Evolutionary conservation across 1,140 invertebrate species (phyloP), one percentile per base, ranked within the genome.

Genomic region (Lordiphosa stackelbergi): DNA sequence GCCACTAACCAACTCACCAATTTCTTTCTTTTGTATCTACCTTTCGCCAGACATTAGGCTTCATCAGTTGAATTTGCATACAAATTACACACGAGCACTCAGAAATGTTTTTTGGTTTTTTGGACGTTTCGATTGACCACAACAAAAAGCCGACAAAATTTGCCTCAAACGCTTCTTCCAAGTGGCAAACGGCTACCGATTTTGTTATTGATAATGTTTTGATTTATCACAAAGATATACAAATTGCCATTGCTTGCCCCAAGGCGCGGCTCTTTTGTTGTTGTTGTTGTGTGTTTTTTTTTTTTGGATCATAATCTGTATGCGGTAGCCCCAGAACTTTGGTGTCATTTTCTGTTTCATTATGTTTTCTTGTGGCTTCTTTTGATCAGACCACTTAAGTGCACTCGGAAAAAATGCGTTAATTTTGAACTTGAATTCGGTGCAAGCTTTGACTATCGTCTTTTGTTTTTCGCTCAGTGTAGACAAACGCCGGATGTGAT

Each of bases 141-240:
- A 81, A 79, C 48, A 81, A 75, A 75, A 73, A 62, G 64, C 74
- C 75, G 74, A 58, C 66, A 65, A 64, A 56, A 64, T 66, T 53
- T 45, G 46, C 56, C 57, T 58, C 64, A 68, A 81, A 81, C 61
- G 60, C 45, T 69, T 45, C n/a, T n/a, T 43, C 63, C 61, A 73
- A 81, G 66, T 81, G 77, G 77, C 77, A 81, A 81, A 81, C 77
- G 79, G 77, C 77, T 81, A 81, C 77, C 77, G 77, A 81, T 81
- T 83, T 81, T 75, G 69, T 81, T 81, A 81, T 81, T 81, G 77
- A 81, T 81, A 81, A 81, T 81, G 69, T 83, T 81, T 83, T 81
- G 77, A 81, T 81, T 81, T 81, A 81, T 81, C 77, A 73, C 72
- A 77, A 66, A 69, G 77, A 75, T 73, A 77, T 83, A 81, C 77